These are phyloP conservation scores for Osmoderma eremita DNA, from an alignment of 2,888 invertebrate species.

Conservation along the genomic window DNA sequence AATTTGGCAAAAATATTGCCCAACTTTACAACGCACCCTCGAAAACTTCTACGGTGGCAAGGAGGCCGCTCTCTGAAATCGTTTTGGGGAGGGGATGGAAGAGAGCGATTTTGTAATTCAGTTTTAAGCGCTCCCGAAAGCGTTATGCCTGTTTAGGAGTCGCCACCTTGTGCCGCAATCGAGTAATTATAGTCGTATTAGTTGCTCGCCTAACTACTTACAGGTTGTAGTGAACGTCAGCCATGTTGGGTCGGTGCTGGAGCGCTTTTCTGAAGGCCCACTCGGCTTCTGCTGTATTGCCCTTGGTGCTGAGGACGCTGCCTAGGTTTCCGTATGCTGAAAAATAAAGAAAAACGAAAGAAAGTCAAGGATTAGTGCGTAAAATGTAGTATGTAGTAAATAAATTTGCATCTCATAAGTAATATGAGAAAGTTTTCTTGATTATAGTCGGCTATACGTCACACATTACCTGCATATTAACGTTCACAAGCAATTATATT, in stretches of 20 bases:
- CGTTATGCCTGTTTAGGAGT: conserved; percentile 6
- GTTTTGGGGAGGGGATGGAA: background rate
- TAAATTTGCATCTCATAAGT: no score
- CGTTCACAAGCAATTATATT: no score
- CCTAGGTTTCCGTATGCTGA: conserved; percentile 97
- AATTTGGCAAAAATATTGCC: conserved; percentile 11
- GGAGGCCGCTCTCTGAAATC: background rate
- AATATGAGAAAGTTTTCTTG: no score
- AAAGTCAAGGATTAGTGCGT: no score
- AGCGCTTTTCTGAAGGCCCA: conserved; percentile 91
- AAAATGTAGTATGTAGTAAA: no score
- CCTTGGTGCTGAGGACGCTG: conserved; percentile 91
- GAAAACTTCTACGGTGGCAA: background rate
- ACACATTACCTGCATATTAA: no score
- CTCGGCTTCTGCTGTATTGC: conserved; percentile 88
- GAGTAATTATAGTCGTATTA: conserved; percentile 33
- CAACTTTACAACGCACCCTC: background rate
- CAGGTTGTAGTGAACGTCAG: conserved; percentile 99
- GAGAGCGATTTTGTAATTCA: conserved; percentile 23
- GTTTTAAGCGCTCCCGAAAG: conserved; percentile 20
- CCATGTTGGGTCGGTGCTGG: conserved; percentile 94
- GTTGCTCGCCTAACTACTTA: conserved; percentile 70
- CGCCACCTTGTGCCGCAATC: conserved; percentile 4
- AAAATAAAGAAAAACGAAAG: conserved; percentile 53
- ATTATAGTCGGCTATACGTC: no score